These are phyloP conservation scores for Perodicticus potto DNA, from an alignment of 2,797 vertebrate species.

Conservation along the genomic window DNA sequence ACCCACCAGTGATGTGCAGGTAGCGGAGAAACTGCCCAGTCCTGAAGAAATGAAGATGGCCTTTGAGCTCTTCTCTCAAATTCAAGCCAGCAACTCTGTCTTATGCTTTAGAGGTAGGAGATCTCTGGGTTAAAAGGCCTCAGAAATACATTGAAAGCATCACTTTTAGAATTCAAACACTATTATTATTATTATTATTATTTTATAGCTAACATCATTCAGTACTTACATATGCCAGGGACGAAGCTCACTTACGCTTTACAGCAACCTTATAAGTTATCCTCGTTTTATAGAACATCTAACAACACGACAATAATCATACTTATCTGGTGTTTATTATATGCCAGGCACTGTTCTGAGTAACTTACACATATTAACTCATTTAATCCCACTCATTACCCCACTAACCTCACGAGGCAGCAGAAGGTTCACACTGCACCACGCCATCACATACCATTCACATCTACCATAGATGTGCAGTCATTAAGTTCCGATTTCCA, in stretches of 20 bases:
- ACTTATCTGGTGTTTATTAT: neutral
- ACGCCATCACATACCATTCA: neutral
- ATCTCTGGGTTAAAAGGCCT: neutral
- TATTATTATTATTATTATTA: neutral
- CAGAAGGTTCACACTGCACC: neutral
- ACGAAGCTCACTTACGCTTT: neutral
- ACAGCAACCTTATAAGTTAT: neutral
- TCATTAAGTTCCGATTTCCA: neutral
- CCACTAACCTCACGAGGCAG: neutral
- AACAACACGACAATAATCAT: neutral
- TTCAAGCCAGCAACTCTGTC: neutral
- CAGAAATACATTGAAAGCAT: neutral
- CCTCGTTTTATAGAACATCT: neutral
- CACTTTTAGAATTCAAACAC: neutral
- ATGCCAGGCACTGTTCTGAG: neutral
- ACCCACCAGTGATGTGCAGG: fast-evolving
- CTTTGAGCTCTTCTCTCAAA: neutral
- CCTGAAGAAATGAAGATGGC: neutral
- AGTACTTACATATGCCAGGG: neutral
- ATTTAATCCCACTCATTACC: neutral
- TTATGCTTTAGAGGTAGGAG: neutral
- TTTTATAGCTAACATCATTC: neutral
- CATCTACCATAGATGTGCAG: neutral
- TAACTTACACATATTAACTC: neutral
- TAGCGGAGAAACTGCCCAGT: neutral